A percentile compares a stretch with the other conserved stretches of the same genome.
phyloP scores from a whole-genome alignment of 2,113 vertebrate species.

The Urocynchramus pylzowi region DNA sequence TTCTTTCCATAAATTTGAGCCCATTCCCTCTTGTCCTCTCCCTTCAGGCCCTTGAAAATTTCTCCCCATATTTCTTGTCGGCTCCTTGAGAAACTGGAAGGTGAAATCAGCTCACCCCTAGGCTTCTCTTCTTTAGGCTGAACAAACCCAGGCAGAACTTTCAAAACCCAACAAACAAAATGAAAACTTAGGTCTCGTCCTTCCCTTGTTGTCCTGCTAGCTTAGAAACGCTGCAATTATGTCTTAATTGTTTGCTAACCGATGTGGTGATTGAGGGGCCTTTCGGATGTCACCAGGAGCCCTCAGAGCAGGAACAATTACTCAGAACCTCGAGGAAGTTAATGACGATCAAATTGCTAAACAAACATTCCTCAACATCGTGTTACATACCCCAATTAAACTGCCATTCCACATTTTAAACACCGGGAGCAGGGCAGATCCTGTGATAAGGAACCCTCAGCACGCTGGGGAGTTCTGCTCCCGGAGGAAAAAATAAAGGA shows the following conservation, averaged over 20 bases:
- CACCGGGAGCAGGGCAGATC: neutral
- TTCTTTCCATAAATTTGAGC: neutral
- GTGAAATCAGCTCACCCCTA: neutral
- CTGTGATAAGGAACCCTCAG: neutral
- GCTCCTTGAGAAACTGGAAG: neutral
- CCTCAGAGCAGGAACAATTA: neutral
- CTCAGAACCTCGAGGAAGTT: neutral
- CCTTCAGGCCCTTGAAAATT: neutral
- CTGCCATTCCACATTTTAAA: neutral
- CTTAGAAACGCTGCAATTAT: neutral
- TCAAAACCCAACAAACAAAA: neutral
- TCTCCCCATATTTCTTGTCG: neutral
- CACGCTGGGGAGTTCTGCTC: neutral
- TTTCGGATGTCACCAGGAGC: neutral
- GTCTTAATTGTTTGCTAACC: neutral
- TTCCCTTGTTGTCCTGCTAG: neutral
- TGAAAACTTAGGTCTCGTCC: accelerated
- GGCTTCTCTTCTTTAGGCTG: neutral
- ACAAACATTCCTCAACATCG: neutral
- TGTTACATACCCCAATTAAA: neutral
- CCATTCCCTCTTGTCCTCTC: neutral
- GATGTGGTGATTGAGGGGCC: neutral
- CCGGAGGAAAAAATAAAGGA: accelerated
- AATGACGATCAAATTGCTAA: neutral
- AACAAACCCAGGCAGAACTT: neutral